Evolutionary conservation across 2,888 invertebrate genomes (phyloP).

Genomic region (Atethmia centrago): DNA sequence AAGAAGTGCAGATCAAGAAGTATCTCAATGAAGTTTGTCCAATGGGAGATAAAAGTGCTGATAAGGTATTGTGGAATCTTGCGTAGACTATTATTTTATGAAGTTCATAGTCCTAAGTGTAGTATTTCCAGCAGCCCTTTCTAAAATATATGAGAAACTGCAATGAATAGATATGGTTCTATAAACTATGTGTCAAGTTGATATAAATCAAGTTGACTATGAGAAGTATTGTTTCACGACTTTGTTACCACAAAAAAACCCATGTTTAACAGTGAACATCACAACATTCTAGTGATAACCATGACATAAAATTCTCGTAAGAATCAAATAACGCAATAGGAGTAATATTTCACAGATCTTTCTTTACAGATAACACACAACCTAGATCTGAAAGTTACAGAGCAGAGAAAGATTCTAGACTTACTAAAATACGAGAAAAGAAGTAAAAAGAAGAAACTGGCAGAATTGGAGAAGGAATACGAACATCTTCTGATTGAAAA

Average conservation of each 20-base stretch:
- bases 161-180: not conserved
- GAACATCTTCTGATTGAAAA: constrained; percentile 91
- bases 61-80: constrained; percentile 76
- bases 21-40: constrained; percentile 86
- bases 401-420: constrained; percentile 93
- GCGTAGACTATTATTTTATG: not conserved
- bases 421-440: constrained; percentile 93
- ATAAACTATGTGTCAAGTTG: too few species aligned
- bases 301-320: not conserved
- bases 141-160: not conserved
- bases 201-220: not conserved
- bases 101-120: not conserved
- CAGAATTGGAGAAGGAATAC: constrained; percentile 91
- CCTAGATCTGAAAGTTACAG: constrained; percentile 93
- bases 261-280: not conserved
- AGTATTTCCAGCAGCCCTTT: not conserved
- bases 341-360: not conserved
- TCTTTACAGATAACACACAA: constrained; percentile 84
- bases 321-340: not conserved
- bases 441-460: constrained; percentile 91
- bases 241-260: not conserved
- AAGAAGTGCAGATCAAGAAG: constrained; percentile 85
- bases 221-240: not conserved
- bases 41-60: constrained; percentile 83
- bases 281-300: not conserved